Base-by-base conservation (phyloP, 2,888 invertebrate genomes). In the Micoletzkya japonica region DNA sequence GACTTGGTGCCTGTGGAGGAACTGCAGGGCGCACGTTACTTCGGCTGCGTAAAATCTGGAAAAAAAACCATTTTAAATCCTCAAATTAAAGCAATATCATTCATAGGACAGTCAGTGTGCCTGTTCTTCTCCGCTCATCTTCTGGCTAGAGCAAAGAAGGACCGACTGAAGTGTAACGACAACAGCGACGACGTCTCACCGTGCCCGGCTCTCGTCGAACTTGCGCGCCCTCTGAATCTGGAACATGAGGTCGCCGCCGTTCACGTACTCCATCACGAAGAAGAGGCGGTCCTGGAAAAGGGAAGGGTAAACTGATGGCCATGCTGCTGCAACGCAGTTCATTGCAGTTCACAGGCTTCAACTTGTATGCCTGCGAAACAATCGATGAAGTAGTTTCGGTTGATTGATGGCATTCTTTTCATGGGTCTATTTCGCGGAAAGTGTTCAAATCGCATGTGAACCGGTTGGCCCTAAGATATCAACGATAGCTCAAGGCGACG, bases 251-350 rank as follows among this genome's bases (percentile, higher is more conserved):
- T 88, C 88, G 72, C 89, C 89, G 80, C 97, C 98, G 88, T 96
- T 94, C 68, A 98, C 96, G 88, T 96, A 97, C 89, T 97, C 97
- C 97, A 98, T 98, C 77, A 97, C 95, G 88, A 98, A 97, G 90
- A 96, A 97, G 78, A 98, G 89, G 17, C 94, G 91, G 87, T 95
- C 95, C 88, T 91, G 78, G 76, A 77, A 72, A 14, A 26, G 28
- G 34, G 59, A 34, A 4, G 20, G 26, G 32, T 17, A 4, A 7
- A 59, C 7, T 34, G 59, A 24, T 10, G 17, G 7, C 39, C 7
- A 39, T 10, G 7, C 39, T 52, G 52, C 26, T 52, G n/a, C 17
- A n/a, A 14, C 4, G 14, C 28, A 54, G 52, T 26, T 10, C 24
- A 24, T 20, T 36, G 32, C 6, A 4, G 24, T 58, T 14, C 10